Evolutionary conservation across 2,113 vertebrate genomes (phyloP), one percentile per base, ranked within the genome.

Genomic region (Perca flavescens): DNA sequence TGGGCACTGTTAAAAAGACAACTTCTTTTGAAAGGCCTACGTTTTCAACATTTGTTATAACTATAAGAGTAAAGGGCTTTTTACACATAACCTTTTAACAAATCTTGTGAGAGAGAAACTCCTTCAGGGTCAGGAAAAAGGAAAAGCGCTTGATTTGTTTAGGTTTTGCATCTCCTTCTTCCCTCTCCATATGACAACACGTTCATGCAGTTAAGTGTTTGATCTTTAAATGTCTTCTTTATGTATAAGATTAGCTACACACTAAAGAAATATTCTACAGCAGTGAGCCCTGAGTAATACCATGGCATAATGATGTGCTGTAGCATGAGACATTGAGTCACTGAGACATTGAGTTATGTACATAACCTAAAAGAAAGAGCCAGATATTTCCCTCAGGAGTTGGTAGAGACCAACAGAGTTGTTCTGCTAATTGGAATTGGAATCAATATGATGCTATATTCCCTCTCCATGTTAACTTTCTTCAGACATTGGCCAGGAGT

Each of bases 81-180:
- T 13, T 5, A 53, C 25, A 25, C 69, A 2, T 40, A 40, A 9
- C 36, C 9, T 46, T 64, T 14, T 6, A 43, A 12, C 12, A 46
- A 22, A 34, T 34, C 34, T 34, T 34, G 4, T 34, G 34, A 34
- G 34, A 6, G 34, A 34, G 34, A 34, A 34, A 50, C n/a, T 61
- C 74, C 19, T 70, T 47, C 60, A 75, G 79, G 31, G 11, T n/a
- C 65, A 34, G 34, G 34, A 34, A 34, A 34, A 34, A 47, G 77
- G 70, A 40, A 63, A 57, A 60, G 12, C 58, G 7, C 16, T 43
- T 66, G 21, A 81, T 91, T 86, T 91, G 89, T 77, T 85, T 90
- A 82, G 7, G 36, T 56, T 93, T 91, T 88, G 82, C 82, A 89
- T 91, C 58, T 74, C 74, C 11, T 36, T 71, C 31, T 81, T 50